Evolutionary conservation across 2,888 invertebrate species (phyloP), one percentile per base, ranked within the genome.

Genomic region (Himalopsyche japonica): DNA sequence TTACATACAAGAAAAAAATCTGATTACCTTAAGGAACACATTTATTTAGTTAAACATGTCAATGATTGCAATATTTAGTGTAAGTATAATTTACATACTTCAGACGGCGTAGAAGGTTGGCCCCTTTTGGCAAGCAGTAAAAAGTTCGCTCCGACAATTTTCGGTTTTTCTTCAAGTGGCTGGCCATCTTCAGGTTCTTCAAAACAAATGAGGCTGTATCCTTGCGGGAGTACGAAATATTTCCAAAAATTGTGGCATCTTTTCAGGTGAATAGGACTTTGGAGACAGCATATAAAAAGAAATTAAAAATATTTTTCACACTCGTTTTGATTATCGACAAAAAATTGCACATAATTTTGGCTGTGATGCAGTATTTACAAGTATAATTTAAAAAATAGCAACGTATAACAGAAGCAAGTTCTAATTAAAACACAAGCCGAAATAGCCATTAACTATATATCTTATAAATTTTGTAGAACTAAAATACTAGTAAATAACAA

Each of bases 121-220:
- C 49, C 82, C 64, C 82, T 82, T n/a, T 48, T 78, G 15, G 34
- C 18, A 12, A 78, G 84, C 24, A 84, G 20, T 43, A 86, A 80
- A 49, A 83, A 83, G 80, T 85, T 86, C 0, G 84, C 49, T 15
- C 82, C 86, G 27, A 86, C 84, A 37, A 86, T 83, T 48, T 84
- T 30, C 12, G 82, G 81, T 57, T 81, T 57, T 64, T 81, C 81
- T 49, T 81, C 64, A 34, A 80, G 37, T 7, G 64, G 24, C 18
- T 32, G 27, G 4, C 8, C 8, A 12, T 76, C 43, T 3, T 43
- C 57, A 18, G 79, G 57, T 37, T 86, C 85, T 76, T 86, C 86
- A 0, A 86, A 70, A 49, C 86, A 86, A 4, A 86, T n/a, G 1
- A 86, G 15, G 12, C 84, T 84, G 10, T 81, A n/a, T 4, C 80